Evolutionary conservation across 2,113 vertebrate species (phyloP).

Genomic region (Rhizomys pruinosus): DNA sequence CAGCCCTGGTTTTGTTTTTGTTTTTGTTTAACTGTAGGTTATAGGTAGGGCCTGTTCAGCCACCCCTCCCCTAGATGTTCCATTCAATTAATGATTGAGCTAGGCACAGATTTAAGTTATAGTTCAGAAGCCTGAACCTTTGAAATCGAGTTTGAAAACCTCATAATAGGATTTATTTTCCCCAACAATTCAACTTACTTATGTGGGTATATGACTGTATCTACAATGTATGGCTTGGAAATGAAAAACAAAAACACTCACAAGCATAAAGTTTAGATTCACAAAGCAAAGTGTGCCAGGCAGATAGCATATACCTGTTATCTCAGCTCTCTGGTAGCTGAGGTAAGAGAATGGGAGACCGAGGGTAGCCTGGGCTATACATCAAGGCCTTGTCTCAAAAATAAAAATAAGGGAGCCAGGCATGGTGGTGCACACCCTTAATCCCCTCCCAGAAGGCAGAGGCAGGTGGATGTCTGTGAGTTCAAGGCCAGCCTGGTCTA

Average conservation of each 20-base stretch:
- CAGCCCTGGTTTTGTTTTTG: not conserved
- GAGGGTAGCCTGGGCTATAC: too few species aligned
- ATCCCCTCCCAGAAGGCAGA: not conserved
- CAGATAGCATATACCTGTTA: too few species aligned
- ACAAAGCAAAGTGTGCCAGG: not conserved
- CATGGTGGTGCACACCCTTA: not conserved
- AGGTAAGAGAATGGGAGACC: too few species aligned
- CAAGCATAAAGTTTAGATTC: conserved; percentile 6
- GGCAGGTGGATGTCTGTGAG: not conserved
- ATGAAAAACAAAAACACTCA: not conserved
- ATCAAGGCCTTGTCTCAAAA: not conserved
- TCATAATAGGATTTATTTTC: conserved; percentile 23
- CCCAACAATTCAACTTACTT: not conserved
- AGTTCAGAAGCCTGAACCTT: conserved; percentile 39
- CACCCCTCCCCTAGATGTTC: not conserved
- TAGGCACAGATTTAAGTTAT: conserved; percentile 22
- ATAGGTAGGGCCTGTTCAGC: not conserved
- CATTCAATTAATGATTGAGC: conserved; percentile 24
- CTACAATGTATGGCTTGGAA: not conserved
- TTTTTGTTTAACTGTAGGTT: not conserved
- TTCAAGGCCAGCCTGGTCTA: not conserved
- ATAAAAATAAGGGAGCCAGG: not conserved
- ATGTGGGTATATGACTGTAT: not conserved
- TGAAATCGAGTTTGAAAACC: conserved; percentile 12
- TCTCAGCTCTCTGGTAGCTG: not conserved